Evolutionary conservation across 2,888 invertebrate genomes (phyloP).

Genomic region (Amphipyra berbera): DNA sequence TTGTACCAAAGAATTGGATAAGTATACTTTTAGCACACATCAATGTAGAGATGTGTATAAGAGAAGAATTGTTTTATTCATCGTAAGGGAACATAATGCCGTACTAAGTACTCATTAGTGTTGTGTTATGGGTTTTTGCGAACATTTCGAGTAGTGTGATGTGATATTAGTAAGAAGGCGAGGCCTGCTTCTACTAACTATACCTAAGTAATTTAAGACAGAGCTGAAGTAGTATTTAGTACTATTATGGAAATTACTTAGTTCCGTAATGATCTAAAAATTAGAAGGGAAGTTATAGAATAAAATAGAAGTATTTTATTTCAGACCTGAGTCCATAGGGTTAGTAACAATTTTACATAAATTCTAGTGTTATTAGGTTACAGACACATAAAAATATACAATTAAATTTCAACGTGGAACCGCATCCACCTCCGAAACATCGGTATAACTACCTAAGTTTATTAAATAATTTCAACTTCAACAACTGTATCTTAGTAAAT

Average conservation of each 20-base stretch:
- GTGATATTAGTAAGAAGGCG: background rate
- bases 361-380: no score
- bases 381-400: no score
- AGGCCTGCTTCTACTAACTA: background rate
- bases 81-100: background rate
- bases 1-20: conserved; percentile 15
- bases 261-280: background rate
- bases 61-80: background rate
- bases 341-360: no score
- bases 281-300: no score
- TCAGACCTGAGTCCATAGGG: no score
- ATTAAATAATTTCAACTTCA: no score
- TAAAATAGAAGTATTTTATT: no score
- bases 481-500: no score
- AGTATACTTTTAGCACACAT: background rate
- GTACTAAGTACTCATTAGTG: background rate
- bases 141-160: background rate
- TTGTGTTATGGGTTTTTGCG: background rate
- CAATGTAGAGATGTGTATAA: background rate
- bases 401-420: no score
- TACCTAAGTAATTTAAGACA: background rate
- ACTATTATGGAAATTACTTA: background rate
- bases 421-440: no score
- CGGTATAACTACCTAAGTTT: no score
- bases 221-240: background rate